A percentile compares a stretch with the other conserved stretches of the same genome.
phyloP scores from a whole-genome alignment of 2,113 vertebrate genomes.

The Vireo altiloquus region DNA sequence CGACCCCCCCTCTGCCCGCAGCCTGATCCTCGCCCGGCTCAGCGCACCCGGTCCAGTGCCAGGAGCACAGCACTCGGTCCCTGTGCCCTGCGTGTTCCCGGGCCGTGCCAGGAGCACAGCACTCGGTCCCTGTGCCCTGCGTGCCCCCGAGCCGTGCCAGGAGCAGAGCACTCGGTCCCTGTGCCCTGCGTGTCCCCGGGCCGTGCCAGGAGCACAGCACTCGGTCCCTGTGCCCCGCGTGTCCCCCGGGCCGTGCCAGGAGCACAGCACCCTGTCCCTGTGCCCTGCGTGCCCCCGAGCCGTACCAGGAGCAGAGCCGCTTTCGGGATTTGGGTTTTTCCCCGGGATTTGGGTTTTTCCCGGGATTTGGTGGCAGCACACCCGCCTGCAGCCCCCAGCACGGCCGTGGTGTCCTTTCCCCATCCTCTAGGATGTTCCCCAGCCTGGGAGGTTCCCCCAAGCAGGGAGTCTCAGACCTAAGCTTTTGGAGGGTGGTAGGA shows the following conservation, averaged over 20 bases:
- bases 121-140: no score
- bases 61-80: neutral
- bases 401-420: accelerated
- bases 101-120: no score
- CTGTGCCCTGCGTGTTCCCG: neutral
- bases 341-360: accelerated
- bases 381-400: neutral
- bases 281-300: neutral
- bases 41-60: neutral
- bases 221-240: neutral
- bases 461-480: neutral
- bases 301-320: no score
- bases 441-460: neutral
- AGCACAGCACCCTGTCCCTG: neutral
- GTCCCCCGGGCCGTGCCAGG: neutral
- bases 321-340: accelerated
- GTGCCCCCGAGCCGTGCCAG: no score
- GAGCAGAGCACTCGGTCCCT: no score
- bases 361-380: accelerated
- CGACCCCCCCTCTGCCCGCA: accelerated
- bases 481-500: neutral
- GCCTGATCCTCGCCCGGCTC: neutral
- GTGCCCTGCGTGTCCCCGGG: no score
- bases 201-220: neutral
- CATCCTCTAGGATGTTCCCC: neutral